A percentile compares a stretch with the other conserved stretches of the same genome.
phyloP scores from a whole-genome alignment of 2,797 vertebrate species.

The Sciurus carolinensis region DNA sequence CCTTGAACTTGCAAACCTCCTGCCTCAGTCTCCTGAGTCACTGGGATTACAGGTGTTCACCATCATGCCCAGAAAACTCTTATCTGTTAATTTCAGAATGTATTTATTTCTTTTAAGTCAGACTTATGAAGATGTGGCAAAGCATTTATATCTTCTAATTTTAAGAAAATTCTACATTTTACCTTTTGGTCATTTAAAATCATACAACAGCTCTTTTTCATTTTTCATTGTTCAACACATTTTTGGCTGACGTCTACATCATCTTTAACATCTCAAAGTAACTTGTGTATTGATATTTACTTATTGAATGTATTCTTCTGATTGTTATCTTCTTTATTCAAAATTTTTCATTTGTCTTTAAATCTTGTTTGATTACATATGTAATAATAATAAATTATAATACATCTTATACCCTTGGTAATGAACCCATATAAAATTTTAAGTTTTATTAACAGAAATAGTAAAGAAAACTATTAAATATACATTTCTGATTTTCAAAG shows the following conservation, averaged over 20 bases:
- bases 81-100: neutral
- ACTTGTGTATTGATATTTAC: neutral
- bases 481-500: neutral
- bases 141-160: neutral
- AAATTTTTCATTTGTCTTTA: conserved; percentile 21
- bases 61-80: no score
- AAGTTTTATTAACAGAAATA: conserved; percentile 28
- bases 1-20: no score
- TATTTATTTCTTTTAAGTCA: neutral
- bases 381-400: neutral
- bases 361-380: neutral
- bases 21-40: no score
- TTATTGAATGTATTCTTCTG: conserved; percentile 18
- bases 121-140: neutral
- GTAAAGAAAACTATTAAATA: neutral
- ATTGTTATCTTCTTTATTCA: neutral
- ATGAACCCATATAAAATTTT: neutral
- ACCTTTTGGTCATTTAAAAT: neutral
- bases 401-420: neutral
- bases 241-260: neutral
- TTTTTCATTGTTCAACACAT: neutral
- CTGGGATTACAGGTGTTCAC: no score
- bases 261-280: neutral
- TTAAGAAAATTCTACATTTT: conserved; percentile 19
- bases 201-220: neutral